These are phyloP conservation scores for Odontomachus brunneus DNA, from an alignment of 1,140 invertebrate genomes.

Conservation along the genomic window DNA sequence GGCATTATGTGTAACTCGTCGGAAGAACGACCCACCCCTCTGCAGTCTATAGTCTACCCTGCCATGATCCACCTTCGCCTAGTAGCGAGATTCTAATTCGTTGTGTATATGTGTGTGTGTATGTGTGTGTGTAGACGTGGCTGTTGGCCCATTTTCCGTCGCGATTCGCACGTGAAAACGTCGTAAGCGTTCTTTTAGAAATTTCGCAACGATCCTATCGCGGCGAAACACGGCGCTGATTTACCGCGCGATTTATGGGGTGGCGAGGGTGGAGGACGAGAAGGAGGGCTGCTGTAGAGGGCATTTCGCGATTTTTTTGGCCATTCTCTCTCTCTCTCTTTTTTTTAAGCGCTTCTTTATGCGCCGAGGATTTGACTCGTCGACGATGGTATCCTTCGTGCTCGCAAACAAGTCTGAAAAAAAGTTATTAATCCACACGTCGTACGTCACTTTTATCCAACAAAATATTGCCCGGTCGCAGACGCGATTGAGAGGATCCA, in stretches of 20 bases:
- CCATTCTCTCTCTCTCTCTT: neutral
- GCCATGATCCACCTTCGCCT: slow-evolving; percentile 75
- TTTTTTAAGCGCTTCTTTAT: slow-evolving; percentile 31
- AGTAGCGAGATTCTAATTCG: slow-evolving; percentile 79
- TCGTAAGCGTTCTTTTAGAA: neutral
- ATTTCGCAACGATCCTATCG: slow-evolving; percentile 13
- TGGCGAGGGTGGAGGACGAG: too few relatives aligned
- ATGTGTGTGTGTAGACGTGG: too few relatives aligned
- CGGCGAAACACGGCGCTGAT: neutral
- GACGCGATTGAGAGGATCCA: slow-evolving; percentile 48
- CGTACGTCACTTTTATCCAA: slow-evolving; percentile 52
- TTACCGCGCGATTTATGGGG: slow-evolving; percentile 20
- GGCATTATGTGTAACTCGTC: slow-evolving; percentile 85
- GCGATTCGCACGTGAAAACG: slow-evolving; percentile 8
- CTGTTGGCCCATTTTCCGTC: slow-evolving; percentile 1
- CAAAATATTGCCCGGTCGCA: slow-evolving; percentile 55
- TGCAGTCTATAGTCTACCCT: slow-evolving; percentile 73
- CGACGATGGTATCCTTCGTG: slow-evolving; percentile 9
- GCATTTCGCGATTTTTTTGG: neutral
- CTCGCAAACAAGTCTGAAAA: slow-evolving; percentile 46
- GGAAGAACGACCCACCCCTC: slow-evolving; percentile 83
- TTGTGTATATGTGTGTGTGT: slow-evolving; percentile 57
- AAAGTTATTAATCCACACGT: slow-evolving; percentile 41
- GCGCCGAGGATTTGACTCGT: slow-evolving; percentile 22
- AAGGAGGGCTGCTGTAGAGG: too few relatives aligned